Percentiles rank a stretch among this genome's conserved stretches.
These are phyloP conservation scores for Scotopteryx bipunctaria DNA, from an alignment of 2,888 invertebrate genomes.

Conservation along the genomic window DNA sequence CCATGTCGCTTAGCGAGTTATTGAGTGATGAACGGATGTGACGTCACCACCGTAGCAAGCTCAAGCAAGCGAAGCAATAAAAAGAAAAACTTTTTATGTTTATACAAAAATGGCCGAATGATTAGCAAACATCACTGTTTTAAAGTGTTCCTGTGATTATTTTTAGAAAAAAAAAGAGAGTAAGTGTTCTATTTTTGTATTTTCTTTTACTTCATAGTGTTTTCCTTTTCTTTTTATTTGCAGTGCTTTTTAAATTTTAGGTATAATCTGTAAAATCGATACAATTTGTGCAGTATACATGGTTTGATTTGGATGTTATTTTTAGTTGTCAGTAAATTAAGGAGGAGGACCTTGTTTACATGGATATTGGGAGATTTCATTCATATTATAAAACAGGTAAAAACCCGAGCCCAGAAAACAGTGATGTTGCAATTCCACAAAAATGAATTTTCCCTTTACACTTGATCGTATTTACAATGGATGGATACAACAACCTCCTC, in stretches of 20 bases:
- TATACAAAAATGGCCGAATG: constrained; percentile 38
- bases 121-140: constrained; percentile 52
- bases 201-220: too few species aligned
- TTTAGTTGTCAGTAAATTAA: constrained; percentile 8
- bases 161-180: too few species aligned
- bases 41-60: constrained; percentile 67
- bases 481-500: constrained; percentile 39
- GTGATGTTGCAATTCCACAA: constrained; percentile 46
- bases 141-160: too few species aligned
- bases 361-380: background rate
- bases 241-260: background rate
- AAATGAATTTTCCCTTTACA: constrained; percentile 64
- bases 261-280: background rate
- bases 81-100: constrained; percentile 23
- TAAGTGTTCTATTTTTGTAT: too few species aligned
- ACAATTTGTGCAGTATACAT: background rate
- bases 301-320: constrained; percentile 1
- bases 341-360: background rate
- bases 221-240: background rate
- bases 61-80: constrained; percentile 80
- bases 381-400: background rate
- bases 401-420: constrained; percentile 56
- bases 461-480: constrained; percentile 81
- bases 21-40: constrained; percentile 43
- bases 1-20: constrained; percentile 73